phyloP scores from a whole-genome alignment of 2,888 invertebrate species.

The Nycteola revayana region DNA sequence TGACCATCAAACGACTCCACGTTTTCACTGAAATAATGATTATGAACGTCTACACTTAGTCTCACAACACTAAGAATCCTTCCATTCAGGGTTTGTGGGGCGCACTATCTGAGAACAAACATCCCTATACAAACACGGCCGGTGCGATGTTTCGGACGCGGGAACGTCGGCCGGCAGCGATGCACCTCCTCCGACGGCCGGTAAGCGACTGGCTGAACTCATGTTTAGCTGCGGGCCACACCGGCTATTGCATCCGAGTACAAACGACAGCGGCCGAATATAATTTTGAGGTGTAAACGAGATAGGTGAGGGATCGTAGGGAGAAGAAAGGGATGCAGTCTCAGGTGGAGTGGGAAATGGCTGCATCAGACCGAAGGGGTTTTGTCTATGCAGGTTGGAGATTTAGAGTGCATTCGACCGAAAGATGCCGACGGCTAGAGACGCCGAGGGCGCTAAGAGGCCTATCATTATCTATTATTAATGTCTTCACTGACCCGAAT shows the following conservation, averaged over 20 bases:
- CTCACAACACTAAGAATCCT: slow-evolving; percentile 63
- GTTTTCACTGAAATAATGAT: slow-evolving; percentile 49
- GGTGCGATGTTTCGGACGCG: slow-evolving; percentile 69
- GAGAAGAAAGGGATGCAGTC: slow-evolving; percentile 52
- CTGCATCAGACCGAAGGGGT: slow-evolving; percentile 60
- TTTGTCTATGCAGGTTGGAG: slow-evolving; percentile 66
- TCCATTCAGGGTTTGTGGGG: slow-evolving; percentile 56
- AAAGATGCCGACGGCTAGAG: slow-evolving; percentile 43
- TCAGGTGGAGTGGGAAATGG: slow-evolving; percentile 68
- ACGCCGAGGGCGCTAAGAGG: slow-evolving; percentile 44
- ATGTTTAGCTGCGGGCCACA: slow-evolving; percentile 78
- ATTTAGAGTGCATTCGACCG: slow-evolving; percentile 67
- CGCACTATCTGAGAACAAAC: slow-evolving; percentile 73
- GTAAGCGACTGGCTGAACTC: slow-evolving; percentile 75
- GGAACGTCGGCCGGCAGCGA: slow-evolving; percentile 54
- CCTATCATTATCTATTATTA: slow-evolving; percentile 62
- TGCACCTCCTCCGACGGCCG: slow-evolving; percentile 60
- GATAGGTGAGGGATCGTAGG: slow-evolving; percentile 46
- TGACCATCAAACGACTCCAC: slow-evolving; percentile 57
- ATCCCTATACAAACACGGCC: slow-evolving; percentile 67
- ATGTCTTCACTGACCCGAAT: slow-evolving; percentile 67
- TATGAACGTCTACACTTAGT: slow-evolving; percentile 31
- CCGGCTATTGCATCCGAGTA: slow-evolving; percentile 80
- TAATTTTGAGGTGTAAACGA: slow-evolving; percentile 70
- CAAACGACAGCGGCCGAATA: slow-evolving; percentile 76